Evolutionary conservation across 2,113 vertebrate species (phyloP).

Genomic region (Coregonus clupeaformis): DNA sequence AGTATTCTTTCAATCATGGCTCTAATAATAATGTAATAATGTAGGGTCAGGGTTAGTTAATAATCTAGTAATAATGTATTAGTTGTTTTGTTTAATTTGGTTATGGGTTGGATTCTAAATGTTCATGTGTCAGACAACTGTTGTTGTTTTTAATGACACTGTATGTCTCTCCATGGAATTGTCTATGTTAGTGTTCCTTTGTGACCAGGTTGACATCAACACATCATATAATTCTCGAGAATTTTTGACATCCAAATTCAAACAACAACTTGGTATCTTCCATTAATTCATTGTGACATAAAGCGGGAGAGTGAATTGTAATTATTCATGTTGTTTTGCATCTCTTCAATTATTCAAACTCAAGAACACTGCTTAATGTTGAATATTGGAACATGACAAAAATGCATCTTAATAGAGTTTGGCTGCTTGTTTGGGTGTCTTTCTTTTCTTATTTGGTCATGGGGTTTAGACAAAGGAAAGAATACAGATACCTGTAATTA

Average conservation of each 20-base stretch:
- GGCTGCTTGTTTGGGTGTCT: background rate
- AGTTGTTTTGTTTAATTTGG: background rate
- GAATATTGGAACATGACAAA: background rate
- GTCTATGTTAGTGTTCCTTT: background rate
- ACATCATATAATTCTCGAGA: background rate
- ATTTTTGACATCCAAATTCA: background rate
- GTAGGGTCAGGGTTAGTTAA: background rate
- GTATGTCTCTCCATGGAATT: background rate
- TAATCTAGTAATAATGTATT: background rate
- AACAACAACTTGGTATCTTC: slow-evolving; percentile 9
- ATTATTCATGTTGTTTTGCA: slow-evolving; percentile 71
- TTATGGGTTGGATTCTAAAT: background rate
- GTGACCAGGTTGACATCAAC: slow-evolving; percentile 11
- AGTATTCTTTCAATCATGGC: background rate
- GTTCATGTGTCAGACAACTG: too few species aligned
- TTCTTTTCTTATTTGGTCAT: background rate
- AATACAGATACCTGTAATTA: background rate
- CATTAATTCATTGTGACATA: slow-evolving; percentile 59
- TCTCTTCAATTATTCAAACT: slow-evolving; percentile 66
- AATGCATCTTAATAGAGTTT: background rate
- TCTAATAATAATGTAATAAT: background rate
- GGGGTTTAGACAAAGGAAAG: background rate
- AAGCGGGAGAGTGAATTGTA: slow-evolving; percentile 46
- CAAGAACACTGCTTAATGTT: slow-evolving; percentile 43
- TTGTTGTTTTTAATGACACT: too few species aligned